Conservation (phyloP, 2,888 invertebrate species). For the Halocaridina rubra region DNA sequence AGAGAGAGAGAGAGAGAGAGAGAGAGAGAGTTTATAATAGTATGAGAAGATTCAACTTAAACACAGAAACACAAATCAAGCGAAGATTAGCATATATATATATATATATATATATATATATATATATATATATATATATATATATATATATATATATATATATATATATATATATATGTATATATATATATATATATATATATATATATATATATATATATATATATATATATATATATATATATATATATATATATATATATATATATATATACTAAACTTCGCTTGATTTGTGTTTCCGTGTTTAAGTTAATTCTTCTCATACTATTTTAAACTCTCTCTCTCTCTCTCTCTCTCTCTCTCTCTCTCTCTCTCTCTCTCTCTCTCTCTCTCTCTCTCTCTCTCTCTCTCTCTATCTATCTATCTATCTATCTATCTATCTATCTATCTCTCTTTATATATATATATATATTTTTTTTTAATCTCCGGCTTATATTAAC, state of each 20-base stretch:
- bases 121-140: neutral
- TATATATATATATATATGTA: neutral
- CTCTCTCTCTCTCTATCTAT: too few species aligned
- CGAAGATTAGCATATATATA: neutral
- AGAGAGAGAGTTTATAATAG: neutral
- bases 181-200: conserved; percentile 15
- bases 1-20: neutral
- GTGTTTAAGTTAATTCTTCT: too few species aligned
- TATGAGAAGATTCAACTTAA: neutral
- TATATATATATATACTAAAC: conserved; percentile 3
- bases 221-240: conserved; percentile 20
- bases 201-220: conserved; percentile 38
- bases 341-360: too few species aligned
- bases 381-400: too few species aligned
- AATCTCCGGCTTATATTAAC: too few species aligned
- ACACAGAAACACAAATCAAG: neutral
- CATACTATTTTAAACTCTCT: too few species aligned
- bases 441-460: too few species aligned
- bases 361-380: too few species aligned
- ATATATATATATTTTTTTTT: too few species aligned
- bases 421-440: too few species aligned
- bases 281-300: too few species aligned
- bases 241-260: conserved; percentile 5
- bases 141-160: neutral
- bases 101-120: neutral